These are phyloP conservation scores for Asobara japonica DNA, from an alignment of 1,140 invertebrate genomes.

Conservation along the genomic window DNA sequence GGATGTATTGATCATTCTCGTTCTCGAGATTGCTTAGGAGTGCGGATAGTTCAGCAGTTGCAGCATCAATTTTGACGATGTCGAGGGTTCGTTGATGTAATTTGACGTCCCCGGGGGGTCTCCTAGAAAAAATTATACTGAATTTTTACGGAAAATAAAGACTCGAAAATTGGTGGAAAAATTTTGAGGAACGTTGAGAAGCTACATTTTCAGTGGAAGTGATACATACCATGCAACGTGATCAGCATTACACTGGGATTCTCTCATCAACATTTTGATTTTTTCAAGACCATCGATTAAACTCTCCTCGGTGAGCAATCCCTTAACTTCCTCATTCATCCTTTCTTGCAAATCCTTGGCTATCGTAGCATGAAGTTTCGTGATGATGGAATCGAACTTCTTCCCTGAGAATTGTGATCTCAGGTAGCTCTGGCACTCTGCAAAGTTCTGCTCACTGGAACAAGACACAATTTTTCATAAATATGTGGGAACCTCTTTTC, in stretches of 20 bases:
- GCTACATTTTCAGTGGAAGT: too few relatives aligned
- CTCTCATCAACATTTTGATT: conserved; percentile 38
- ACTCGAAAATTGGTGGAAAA: too few relatives aligned
- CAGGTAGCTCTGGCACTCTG: conserved; percentile 42
- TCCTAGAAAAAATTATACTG: conserved; percentile 38
- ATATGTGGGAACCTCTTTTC: too few relatives aligned
- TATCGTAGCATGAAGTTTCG: conserved; percentile 46
- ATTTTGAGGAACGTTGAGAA: too few relatives aligned
- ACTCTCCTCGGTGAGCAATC: conserved; percentile 40
- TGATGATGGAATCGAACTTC: conserved; percentile 16
- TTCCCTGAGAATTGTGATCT: conserved; percentile 19
- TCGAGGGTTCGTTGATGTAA: conserved; percentile 50
- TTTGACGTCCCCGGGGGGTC: conserved; percentile 53
- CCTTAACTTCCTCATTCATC: conserved; percentile 43
- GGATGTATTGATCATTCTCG: conserved; percentile 46
- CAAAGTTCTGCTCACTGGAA: conserved; percentile 32
- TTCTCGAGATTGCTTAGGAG: conserved; percentile 41
- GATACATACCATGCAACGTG: conserved; percentile 45
- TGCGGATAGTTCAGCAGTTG: conserved; percentile 40
- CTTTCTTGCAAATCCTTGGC: conserved; percentile 39
- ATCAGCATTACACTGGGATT: conserved; percentile 21
- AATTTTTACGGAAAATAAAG: too few relatives aligned
- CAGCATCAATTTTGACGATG: conserved; percentile 41
- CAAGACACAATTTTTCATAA: too few relatives aligned
- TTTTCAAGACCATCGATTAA: conserved; percentile 41